Percentiles rank a stretch among this genome's conserved stretches.
These are phyloP conservation scores for Pyrocephalus nanus DNA, from an alignment of 2,797 vertebrate species.

Conservation along the genomic window DNA sequence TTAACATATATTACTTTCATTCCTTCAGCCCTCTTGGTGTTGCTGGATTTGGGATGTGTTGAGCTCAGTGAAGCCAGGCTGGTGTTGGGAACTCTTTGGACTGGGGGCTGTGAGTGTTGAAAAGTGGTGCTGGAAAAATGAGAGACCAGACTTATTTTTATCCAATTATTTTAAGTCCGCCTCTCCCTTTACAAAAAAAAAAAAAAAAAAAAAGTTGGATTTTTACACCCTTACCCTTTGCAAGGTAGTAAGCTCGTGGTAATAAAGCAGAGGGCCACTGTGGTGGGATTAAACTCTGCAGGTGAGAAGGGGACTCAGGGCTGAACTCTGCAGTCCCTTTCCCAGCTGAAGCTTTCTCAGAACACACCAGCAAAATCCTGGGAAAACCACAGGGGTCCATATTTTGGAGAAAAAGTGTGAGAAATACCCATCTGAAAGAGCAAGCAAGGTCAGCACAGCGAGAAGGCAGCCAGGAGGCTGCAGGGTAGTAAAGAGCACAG, in stretches of 20 bases:
- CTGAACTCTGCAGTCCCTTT: neutral
- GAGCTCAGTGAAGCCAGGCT: rapidly evolving
- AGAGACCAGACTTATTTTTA: neutral
- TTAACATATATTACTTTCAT: neutral
- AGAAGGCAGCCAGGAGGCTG: neutral
- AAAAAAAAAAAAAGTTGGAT: neutral
- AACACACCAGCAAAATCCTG: neutral
- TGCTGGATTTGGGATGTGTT: neutral
- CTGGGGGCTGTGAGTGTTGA: neutral
- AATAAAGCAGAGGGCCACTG: neutral
- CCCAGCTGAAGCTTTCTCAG: neutral
- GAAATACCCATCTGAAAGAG: neutral
- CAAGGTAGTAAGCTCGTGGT: neutral
- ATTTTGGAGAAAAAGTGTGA: neutral
- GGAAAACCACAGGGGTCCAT: neutral
- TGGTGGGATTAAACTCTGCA: neutral
- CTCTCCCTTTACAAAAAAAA: neutral
- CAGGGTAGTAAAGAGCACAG: neutral
- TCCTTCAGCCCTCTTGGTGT: neutral
- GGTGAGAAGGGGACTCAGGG: neutral
- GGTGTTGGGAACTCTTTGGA: neutral
- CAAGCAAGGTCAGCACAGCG: neutral
- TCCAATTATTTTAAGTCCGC: neutral
- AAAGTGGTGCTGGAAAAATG: neutral
- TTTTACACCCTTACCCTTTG: neutral